Evolutionary conservation across 2,113 vertebrate species (phyloP).

Genomic region (Amblyornis subalaris): DNA sequence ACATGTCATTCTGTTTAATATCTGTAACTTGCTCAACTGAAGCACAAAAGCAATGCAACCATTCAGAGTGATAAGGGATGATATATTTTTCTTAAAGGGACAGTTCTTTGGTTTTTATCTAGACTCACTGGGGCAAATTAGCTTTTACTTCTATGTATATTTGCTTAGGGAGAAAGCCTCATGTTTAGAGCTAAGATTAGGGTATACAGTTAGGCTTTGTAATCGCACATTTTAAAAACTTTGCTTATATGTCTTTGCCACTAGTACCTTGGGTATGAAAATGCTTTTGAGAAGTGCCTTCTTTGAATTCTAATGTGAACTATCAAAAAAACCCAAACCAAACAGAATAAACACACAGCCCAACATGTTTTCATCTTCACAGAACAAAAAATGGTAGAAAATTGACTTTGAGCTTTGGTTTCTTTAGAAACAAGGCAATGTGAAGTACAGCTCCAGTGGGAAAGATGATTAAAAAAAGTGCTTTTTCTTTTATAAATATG

Average conservation of each 20-base stretch:
- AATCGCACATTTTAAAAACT: background rate
- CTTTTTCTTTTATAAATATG: background rate
- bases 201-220: background rate
- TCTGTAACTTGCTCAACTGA: background rate
- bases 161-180: background rate
- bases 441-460: background rate
- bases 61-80: background rate
- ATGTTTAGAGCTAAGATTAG: background rate
- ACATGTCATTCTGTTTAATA: slow-evolving; percentile 12
- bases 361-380: background rate
- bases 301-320: background rate
- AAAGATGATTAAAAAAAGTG: background rate
- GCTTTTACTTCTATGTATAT: background rate
- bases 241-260: background rate
- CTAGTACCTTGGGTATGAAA: background rate
- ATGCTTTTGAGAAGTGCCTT: background rate
- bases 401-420: background rate
- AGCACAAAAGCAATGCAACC: background rate
- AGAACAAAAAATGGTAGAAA: background rate
- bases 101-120: background rate
- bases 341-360: background rate
- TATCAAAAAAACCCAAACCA: background rate
- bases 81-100: background rate
- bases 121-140: background rate
- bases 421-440: background rate